These are phyloP conservation scores for Oreortyx pictus DNA, from an alignment of 2,797 vertebrate genomes.

Conservation along the genomic window DNA sequence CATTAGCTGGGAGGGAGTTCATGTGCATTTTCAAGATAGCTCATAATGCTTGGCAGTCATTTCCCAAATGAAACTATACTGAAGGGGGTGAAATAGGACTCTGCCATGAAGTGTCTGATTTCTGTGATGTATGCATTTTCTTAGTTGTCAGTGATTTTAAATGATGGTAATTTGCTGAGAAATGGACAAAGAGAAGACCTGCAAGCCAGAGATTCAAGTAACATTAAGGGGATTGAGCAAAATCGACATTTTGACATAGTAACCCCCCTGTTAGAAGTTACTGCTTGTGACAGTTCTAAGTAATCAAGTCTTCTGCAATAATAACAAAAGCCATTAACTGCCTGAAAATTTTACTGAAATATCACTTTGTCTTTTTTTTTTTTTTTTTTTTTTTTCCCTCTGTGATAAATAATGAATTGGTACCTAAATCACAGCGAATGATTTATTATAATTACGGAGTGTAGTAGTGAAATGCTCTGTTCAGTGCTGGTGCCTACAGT, in stretches of 20 bases:
- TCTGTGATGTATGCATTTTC: neutral
- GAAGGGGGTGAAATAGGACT: neutral
- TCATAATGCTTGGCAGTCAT: neutral
- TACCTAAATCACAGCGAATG: conserved; percentile 30
- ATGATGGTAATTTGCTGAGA: neutral
- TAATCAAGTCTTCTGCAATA: conserved; percentile 16
- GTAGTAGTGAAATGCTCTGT: neutral
- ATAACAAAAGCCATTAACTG: conserved; percentile 42
- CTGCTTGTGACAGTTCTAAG: neutral
- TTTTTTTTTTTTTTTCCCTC: neutral
- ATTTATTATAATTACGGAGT: too few species aligned
- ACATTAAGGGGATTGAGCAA: neutral
- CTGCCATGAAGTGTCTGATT: neutral
- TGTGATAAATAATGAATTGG: conserved; percentile 40
- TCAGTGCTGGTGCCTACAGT: neutral
- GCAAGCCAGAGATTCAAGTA: neutral
- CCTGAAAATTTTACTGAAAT: neutral
- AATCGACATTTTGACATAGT: neutral
- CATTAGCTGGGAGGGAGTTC: neutral
- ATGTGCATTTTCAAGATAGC: neutral
- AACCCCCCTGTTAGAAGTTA: neutral
- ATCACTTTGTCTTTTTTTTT: conserved; percentile 36
- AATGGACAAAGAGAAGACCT: neutral
- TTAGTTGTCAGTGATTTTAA: neutral
- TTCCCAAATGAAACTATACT: neutral